Evolutionary conservation across 2,888 invertebrate genomes (phyloP), one percentile per base, ranked within the genome.

Genomic region (Drosophila tanythrix): DNA sequence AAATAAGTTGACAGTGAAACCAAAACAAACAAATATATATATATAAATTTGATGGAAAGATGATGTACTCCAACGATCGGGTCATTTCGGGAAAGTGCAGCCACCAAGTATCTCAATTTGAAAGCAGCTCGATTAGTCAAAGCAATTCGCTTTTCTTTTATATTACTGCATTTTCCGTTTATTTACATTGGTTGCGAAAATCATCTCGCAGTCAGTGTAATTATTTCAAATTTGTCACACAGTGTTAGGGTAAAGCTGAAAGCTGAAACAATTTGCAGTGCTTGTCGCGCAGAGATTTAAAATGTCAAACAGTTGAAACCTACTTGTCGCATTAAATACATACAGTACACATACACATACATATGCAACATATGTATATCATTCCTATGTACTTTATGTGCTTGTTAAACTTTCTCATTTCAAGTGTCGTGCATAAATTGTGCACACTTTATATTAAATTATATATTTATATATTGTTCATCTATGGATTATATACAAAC

Each of bases 381-480:
- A 58, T 40, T 33, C 36, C 55, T 48, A 33, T 40, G 18, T 51
- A 29, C 55, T 27, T n/a, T 31, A 55, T 31, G 21, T 31, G 52
- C 46, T 53, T 38, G 51, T 63, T 33, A 53, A 70, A 56, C 56
- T 76, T 67, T 67, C 72, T 63, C 71, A 64, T 61, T 64, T 70
- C 51, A 52, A 51, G 53, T 58, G 60, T 29, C 51, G 55, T 46
- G 53, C 60, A 57, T 48, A 62, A 59, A 63, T 51, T 58, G 31
- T 38, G 55, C 33, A 36, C 52, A 55, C 55, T 66, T 74, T 55
- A 58, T 46, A 74, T 50, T 15, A 67, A 58, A 50, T 58, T 58
- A 58, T 72, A 71, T 57, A 63, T 52, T 63, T 40, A 48, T 33
- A 33, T 33, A 33, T 33, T 33, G 57, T 7, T 33, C 57, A 62